Evolutionary conservation across 23 tunicate genomes (phyloP), one percentile per base, ranked within the genome.

Genomic region (Aplidium turbinatum): DNA sequence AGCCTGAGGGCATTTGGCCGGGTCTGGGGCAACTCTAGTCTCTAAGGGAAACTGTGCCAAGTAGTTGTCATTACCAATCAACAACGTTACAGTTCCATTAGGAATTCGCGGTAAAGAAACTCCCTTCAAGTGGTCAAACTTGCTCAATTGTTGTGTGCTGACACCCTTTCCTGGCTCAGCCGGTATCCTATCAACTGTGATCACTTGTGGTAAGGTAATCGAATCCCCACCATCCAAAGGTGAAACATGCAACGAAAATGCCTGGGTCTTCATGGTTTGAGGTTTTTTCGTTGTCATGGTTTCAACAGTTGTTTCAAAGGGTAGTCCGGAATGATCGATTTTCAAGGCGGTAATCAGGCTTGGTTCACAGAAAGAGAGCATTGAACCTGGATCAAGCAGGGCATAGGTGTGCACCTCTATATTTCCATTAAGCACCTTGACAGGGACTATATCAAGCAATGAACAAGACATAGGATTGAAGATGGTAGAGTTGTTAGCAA

Each of bases 361-460:
- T n/a, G n/a, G n/a, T n/a, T 66, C 73, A 36, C 73, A 66, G 38
- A 66, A 66, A 38, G 25, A 66, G 6, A 53, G 23, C 6, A 24
- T 66, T 4, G 73, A 66, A 16, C 57, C 73, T 66, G 35, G 73
- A 36, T 66, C 73, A 3, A 38, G 29, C 35, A 66, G 29, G 4
- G 52, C 52, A 36, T 66, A 23, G n/a, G 23, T 30, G 35, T 21
- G 30, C 5, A 35, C 57, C 9, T 11, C 56, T 36, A 16, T 11
- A 39, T 36, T 53, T 7, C 3, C 53, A 21, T 16, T 21, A 3
- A 22, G 26, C 25, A 66, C 52, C 18, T 4, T 22, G 27, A 66
- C 73, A 6, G 73, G 73, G 3, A 66, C 57, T 38, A 66, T 53
- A 23, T 66, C 23, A 6, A 66, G 30, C 23, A 35, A 66, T 3